phyloP scores from a whole-genome alignment of 2,113 vertebrate genomes.

The Cricetomys ansorgei region DNA sequence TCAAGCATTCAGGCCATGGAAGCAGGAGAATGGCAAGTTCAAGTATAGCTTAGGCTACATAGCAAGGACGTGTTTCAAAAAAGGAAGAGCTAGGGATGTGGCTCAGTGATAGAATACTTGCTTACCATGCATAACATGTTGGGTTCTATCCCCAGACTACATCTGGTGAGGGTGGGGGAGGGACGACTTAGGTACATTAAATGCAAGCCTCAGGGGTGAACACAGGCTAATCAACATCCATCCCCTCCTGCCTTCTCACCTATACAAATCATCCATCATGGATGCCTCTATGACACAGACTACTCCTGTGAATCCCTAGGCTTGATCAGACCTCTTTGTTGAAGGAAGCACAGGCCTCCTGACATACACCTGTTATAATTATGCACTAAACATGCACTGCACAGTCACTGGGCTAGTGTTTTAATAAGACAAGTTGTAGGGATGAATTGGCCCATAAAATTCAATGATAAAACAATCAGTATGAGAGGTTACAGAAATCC shows the following conservation, averaged over 20 bases:
- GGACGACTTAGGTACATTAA: not conserved
- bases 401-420: constrained; percentile 31
- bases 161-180: not conserved
- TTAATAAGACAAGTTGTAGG: constrained; percentile 65
- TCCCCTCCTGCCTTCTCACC: not conserved
- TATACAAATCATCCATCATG: not conserved
- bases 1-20: not conserved
- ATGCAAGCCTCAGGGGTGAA: not conserved
- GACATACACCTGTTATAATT: not conserved
- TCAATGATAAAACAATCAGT: constrained; percentile 65
- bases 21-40: not conserved
- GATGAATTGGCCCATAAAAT: constrained; percentile 46
- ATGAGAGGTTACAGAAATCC: constrained; percentile 55
- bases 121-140: not conserved
- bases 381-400: not conserved
- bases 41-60: not conserved
- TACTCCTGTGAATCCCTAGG: not conserved
- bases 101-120: not conserved
- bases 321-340: not conserved
- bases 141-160: not conserved
- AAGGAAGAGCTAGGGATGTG: not conserved
- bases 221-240: not conserved
- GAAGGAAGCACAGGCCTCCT: not conserved
- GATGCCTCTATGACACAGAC: not conserved
- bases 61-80: not conserved